phyloP scores from a whole-genome alignment of 2,888 invertebrate genomes.

The Lucinisca nassula region DNA sequence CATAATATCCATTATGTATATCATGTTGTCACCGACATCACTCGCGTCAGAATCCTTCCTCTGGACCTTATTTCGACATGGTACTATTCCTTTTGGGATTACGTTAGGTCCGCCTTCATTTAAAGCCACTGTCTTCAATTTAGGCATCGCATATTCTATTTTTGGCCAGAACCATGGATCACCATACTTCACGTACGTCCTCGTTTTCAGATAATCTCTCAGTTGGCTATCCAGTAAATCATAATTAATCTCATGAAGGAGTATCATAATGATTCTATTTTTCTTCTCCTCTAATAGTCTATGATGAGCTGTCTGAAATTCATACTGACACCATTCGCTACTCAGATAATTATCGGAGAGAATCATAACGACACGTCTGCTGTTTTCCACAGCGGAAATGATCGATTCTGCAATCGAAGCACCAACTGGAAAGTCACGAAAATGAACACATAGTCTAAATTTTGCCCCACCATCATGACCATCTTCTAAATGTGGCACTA shows the following conservation, averaged over 20 bases:
- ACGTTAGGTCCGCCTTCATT: neutral
- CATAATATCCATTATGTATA: conserved; percentile 15
- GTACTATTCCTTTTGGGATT: neutral
- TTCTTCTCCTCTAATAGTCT: conserved; percentile 93
- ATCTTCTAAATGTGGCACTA: conserved; percentile 95
- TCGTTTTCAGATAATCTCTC: conserved; percentile 46
- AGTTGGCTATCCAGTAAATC: conserved; percentile 89
- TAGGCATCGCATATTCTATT: conserved; percentile 8
- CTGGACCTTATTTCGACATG: neutral
- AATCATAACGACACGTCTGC: conserved; percentile 95
- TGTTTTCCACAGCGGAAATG: conserved; percentile 95
- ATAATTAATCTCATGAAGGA: conserved; percentile 94
- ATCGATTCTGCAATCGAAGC: conserved; percentile 93
- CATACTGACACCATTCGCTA: conserved; percentile 97
- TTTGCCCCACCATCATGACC: conserved; percentile 90
- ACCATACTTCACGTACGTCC: conserved; percentile 15
- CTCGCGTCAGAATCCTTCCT: neutral
- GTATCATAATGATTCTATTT: conserved; percentile 93
- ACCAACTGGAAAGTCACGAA: conserved; percentile 80
- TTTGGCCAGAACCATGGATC: conserved; percentile 14
- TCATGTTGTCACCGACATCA: neutral
- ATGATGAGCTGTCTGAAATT: conserved; percentile 96
- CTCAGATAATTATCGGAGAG: conserved; percentile 96
- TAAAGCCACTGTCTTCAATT: neutral
- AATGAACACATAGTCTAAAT: conserved; percentile 88